Conservation (phyloP, 2,113 vertebrate species). For the Oncorhynchus kisutch region DNA sequence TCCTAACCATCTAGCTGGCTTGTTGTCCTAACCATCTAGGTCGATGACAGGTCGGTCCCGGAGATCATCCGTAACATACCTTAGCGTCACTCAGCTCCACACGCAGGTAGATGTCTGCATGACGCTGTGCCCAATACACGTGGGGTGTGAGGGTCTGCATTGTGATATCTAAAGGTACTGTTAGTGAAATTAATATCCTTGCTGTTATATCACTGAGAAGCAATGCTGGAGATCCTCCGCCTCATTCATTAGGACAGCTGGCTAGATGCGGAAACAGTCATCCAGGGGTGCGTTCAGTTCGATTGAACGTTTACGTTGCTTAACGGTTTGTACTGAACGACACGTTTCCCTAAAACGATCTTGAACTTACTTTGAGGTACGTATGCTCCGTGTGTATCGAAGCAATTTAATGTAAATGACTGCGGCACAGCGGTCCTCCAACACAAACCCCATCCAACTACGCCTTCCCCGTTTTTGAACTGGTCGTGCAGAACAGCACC, state of each 20-base stretch:
- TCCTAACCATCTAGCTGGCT: neutral
- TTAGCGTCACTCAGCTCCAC: conserved; percentile 91
- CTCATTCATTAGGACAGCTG: neutral
- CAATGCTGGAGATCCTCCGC: neutral
- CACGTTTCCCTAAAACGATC: too few relatives aligned
- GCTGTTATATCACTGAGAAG: neutral
- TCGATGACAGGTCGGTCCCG: neutral
- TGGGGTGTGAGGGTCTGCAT: conserved; percentile 85
- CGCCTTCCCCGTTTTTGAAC: neutral
- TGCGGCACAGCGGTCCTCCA: too few relatives aligned
- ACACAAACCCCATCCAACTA: neutral
- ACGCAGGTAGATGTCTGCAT: conserved; percentile 84
- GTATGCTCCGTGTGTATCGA: too few relatives aligned
- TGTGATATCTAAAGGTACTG: neutral
- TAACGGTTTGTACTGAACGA: too few relatives aligned
- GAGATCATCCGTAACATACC: conserved; percentile 66
- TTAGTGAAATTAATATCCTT: neutral
- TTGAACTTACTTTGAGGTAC: too few relatives aligned
- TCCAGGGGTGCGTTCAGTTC: neutral
- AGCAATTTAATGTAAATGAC: too few relatives aligned
- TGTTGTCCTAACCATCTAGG: neutral
- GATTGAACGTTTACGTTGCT: too few relatives aligned
- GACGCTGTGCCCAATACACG: conserved; percentile 93
- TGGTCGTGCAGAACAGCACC: too few relatives aligned
- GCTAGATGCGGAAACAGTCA: neutral